Evolutionary conservation across 2,113 vertebrate genomes (phyloP).

Genomic region (Saimiri boliviensis): DNA sequence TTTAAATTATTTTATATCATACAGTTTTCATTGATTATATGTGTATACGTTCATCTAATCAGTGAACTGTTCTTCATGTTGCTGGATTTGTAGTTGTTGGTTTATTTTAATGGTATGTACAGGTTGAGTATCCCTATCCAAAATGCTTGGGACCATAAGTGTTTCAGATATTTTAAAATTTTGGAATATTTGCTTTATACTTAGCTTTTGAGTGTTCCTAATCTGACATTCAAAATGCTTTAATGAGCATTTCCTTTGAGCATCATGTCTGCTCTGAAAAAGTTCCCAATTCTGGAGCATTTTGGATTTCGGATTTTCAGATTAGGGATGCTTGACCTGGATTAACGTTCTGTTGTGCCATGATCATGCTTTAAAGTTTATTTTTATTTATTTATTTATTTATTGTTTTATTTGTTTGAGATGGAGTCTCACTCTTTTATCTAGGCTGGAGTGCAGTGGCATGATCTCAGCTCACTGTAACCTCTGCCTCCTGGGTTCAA

Average conservation of each 20-base stretch:
- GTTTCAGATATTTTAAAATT: background rate
- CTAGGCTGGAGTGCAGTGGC: too few relatives aligned
- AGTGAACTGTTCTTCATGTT: constrained; percentile 72
- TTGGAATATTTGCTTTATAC: background rate
- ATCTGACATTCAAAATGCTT: background rate
- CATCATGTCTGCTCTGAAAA: background rate
- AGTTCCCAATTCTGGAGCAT: background rate
- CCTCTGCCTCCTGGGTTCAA: too few relatives aligned
- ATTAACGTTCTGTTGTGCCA: constrained; percentile 6
- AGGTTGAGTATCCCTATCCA: background rate
- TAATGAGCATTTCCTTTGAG: background rate
- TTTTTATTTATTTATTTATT: too few relatives aligned
- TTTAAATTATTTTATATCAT: constrained; percentile 87
- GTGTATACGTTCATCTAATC: constrained; percentile 82
- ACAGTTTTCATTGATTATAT: constrained; percentile 81
- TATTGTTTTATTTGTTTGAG: too few relatives aligned
- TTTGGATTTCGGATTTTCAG: background rate
- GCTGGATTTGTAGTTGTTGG: constrained; percentile 51
- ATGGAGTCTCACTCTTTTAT: too few relatives aligned
- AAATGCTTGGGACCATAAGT: background rate
- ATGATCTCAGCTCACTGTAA: too few relatives aligned
- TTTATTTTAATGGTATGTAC: constrained; percentile 40
- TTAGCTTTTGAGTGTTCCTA: background rate
- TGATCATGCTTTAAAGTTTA: constrained; percentile 23
- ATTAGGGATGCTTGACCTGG: background rate